Base-by-base conservation (phyloP, 2,888 invertebrate genomes). In the Pollenia labialis region DNA sequence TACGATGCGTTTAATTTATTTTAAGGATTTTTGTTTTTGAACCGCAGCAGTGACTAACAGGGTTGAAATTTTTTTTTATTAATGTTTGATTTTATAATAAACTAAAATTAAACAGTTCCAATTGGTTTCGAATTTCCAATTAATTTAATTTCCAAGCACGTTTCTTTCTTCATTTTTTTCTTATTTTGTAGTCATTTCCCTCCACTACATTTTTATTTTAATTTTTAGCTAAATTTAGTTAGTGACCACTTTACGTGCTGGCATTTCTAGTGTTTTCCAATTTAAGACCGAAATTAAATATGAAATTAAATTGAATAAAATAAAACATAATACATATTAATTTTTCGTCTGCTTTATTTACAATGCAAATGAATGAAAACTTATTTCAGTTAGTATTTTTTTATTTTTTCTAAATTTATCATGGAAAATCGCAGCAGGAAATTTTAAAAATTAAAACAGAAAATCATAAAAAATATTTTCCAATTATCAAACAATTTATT, bases 171-270 rank as follows among this genome's bases (percentile, higher is more conserved):
- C 12, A 2, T 46, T 23, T 40, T 74, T 68, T 68, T 42, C 18
- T 18, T 18, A 9, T 60, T 68, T 44, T 58, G 16, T 48, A 44
- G 64, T 32, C 60, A 85, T 69, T 71, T 71, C 42, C 69, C 76
- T 82, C 52, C 48, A 74, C 74, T 77, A 81, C 52, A 50, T 68
- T 60, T 83, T 86, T 75, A 62, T 77, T 68, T 60, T 68, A 23
- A 74, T 75, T 44, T 85, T 80, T 76, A 16, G 62, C 81, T 84
- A 87, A 84, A 87, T 81, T 84, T 81, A 87, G 87, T 69, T 50
- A 84, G 77, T 77, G 87, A 81, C 87, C 84, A 87, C 23, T 84
- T 83, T 87, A 87, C 84, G 87, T 87, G 87, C 66, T 69, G 80
- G 71, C n/a, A 86, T 86, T 82, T 85, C 44, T 48, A 75, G 48